Evolutionary conservation across 1,140 invertebrate genomes (phyloP), one percentile per base, ranked within the genome.

Genomic region (Drosophila littoralis): DNA sequence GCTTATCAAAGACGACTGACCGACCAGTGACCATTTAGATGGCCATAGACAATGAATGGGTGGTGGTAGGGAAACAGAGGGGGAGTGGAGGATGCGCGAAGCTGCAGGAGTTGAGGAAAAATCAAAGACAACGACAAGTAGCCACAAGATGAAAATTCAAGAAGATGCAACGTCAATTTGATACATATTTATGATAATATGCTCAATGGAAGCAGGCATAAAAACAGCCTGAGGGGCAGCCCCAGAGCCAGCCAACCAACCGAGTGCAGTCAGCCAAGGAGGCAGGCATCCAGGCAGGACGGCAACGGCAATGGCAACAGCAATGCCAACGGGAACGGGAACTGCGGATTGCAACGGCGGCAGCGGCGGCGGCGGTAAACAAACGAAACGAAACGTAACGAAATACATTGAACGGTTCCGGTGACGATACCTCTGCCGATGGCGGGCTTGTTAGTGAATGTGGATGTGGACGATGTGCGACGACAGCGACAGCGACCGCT

Each of bases 141-240:
- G 83, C 84, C 84, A 73, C 63, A 45, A 89, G 84, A 88, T 88
- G 83, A 88, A 88, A 88, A 88, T 88, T 89, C 83, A 88, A 88
- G 84, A 84, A 89, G 83, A 88, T 89, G 83, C 84, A 89, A 89
- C 83, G 84, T 88, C 83, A 88, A 88, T 88, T 88, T 88, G 83
- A 88, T 88, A 88, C 83, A 88, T 88, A 88, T 88, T 88, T 88
- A 88, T 88, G 83, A 88, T 89, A 88, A 88, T 88, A 89, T 89
- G 83, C 58, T 75, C 81, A 50, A 59, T 77, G 68, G 63, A 60
- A 73, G 57, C 52, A 54, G 38, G 60, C 81, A 84, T 74, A 84
- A 84, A 85, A 85, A 70, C 68, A 63, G 68, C 59, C 48, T 17
- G 48, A 33, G 57, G 58, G 46, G 10, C 65, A 69, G 70, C 40